A percentile compares a stretch with the other conserved stretches of the same genome.
phyloP scores from a whole-genome alignment of 1,140 invertebrate genomes.

The Argopecten irradians region DNA sequence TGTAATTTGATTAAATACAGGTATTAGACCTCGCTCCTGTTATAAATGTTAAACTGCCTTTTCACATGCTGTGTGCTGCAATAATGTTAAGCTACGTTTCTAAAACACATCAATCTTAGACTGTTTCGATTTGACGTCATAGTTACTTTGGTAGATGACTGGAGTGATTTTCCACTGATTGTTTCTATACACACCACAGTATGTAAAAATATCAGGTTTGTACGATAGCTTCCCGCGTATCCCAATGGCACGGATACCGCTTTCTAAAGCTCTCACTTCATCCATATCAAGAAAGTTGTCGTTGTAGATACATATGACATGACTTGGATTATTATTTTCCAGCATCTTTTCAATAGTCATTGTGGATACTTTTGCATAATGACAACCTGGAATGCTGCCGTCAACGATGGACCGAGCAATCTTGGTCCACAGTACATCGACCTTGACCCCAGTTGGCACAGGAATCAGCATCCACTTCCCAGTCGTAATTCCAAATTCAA shows the following conservation, averaged over 20 bases:
- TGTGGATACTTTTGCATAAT: conserved; percentile 26
- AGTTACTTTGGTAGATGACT: conserved; percentile 49
- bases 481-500: conserved; percentile 31
- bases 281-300: conserved; percentile 53
- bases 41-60: too few species aligned
- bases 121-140: conserved; percentile 41
- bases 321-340: not conserved
- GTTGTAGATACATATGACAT: conserved; percentile 57
- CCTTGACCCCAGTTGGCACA: conserved; percentile 48
- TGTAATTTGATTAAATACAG: too few species aligned
- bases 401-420: conserved; percentile 49
- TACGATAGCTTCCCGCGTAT: conserved; percentile 52
- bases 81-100: too few species aligned
- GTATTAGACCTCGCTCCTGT: too few species aligned
- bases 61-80: too few species aligned
- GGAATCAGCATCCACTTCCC: conserved; percentile 58
- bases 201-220: conserved; percentile 60
- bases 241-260: conserved; percentile 47
- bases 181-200: conserved; percentile 49
- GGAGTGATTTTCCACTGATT: conserved; percentile 53
- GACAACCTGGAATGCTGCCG: conserved; percentile 32
- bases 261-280: conserved; percentile 47
- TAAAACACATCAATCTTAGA: conserved; percentile 14
- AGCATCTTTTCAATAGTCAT: not conserved
- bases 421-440: conserved; percentile 55